Percentiles rank a stretch among this genome's conserved stretches.
phyloP scores from a whole-genome alignment of 1,140 invertebrate species.

The Cotesia typhae region DNA sequence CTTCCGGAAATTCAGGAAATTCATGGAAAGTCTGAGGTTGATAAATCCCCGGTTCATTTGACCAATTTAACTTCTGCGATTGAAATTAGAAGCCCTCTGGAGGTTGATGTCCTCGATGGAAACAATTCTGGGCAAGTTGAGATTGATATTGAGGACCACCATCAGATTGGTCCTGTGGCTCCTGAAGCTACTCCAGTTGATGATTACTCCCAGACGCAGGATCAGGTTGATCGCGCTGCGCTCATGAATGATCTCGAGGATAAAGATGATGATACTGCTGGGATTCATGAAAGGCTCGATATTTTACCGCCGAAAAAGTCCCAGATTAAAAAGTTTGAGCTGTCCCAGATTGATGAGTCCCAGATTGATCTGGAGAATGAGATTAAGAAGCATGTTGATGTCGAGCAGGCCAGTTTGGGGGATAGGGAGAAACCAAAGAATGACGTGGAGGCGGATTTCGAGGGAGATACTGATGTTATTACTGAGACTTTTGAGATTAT shows the following conservation, averaged over 20 bases:
- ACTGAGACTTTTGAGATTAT: not conserved
- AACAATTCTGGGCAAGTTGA: too few relatives aligned
- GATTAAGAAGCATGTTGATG: not conserved
- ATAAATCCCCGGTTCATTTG: too few relatives aligned
- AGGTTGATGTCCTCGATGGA: too few relatives aligned
- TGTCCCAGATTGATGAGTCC: constrained; percentile 48
- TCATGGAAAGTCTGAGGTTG: too few relatives aligned
- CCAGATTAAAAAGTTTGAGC: constrained; percentile 63
- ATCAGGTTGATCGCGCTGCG: too few relatives aligned
- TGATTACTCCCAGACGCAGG: too few relatives aligned
- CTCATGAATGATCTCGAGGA: constrained; percentile 1
- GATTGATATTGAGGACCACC: too few relatives aligned
- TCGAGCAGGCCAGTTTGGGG: not conserved
- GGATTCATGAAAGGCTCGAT: constrained; percentile 44
- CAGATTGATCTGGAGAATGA: constrained; percentile 45
- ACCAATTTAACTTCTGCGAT: not conserved
- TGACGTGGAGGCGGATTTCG: not conserved
- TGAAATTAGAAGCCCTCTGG: not conserved
- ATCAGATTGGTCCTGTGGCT: too few relatives aligned
- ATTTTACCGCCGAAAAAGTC: constrained; percentile 60
- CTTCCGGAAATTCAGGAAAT: too few relatives aligned
- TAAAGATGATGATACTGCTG: constrained; percentile 8
- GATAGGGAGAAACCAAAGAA: not conserved
- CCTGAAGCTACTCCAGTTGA: too few relatives aligned
- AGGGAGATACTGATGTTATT: not conserved